Conservation (phyloP, 2,113 vertebrate genomes). For the Tringa solitaria region DNA sequence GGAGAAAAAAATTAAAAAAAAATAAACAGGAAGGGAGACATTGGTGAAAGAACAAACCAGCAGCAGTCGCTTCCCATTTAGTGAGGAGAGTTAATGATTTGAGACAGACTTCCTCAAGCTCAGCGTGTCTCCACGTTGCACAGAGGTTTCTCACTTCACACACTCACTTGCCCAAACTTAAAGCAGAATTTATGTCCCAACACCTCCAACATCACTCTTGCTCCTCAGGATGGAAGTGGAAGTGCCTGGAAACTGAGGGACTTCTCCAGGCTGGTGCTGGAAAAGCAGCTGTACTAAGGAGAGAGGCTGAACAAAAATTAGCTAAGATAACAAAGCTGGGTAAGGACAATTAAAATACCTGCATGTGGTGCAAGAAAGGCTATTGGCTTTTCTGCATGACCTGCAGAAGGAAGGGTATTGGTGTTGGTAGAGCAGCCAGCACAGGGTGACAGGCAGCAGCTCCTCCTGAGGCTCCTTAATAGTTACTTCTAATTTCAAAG, state of each 20-base stretch:
- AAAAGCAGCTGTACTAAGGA: background rate
- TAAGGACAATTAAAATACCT: background rate
- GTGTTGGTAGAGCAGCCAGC: background rate
- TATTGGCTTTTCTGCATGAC: background rate
- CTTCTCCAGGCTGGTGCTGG: background rate
- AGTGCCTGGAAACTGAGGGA: background rate
- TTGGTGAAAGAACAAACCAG: background rate
- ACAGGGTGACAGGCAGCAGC: background rate
- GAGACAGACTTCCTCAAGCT: background rate
- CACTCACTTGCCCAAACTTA: background rate
- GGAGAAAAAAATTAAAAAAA: background rate
- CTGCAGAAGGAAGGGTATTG: background rate
- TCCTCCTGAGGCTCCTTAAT: background rate
- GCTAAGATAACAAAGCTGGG: background rate
- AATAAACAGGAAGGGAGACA: background rate
- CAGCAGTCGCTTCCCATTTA: background rate
- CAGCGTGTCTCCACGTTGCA: rapidly evolving
- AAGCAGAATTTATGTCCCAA: background rate
- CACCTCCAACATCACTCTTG: background rate
- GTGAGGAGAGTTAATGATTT: rapidly evolving
- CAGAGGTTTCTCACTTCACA: background rate
- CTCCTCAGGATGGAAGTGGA: background rate
- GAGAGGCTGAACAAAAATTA: background rate
- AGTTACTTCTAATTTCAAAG: background rate
- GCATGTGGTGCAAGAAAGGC: background rate